Conservation (phyloP, 2,888 invertebrate genomes). For the Dione juno region DNA sequence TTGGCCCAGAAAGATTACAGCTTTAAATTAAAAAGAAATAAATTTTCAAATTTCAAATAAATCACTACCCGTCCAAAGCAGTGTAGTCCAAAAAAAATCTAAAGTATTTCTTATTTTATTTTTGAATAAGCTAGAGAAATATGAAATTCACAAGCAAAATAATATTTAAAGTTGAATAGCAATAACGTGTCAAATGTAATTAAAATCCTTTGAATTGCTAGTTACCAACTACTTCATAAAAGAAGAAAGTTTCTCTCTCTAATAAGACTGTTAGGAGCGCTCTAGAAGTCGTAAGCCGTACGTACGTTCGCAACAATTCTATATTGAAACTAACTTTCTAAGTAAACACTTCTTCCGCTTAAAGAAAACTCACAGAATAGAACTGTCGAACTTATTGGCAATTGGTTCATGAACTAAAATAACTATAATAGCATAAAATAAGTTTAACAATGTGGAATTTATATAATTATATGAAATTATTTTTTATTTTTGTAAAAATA, state of each 20-base stretch:
- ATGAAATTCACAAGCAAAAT: not conserved
- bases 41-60: not conserved
- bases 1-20: too few relatives aligned
- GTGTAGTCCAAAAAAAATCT: not conserved
- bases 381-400: constrained; percentile 24
- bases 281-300: constrained; percentile 33
- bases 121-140: not conserved
- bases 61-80: not conserved
- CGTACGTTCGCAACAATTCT: constrained; percentile 35
- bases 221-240: constrained; percentile 25
- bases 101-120: not conserved
- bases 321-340: constrained; percentile 51
- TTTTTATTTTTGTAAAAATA: too few relatives aligned
- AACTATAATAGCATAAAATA: constrained; percentile 2
- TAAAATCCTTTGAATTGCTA: constrained; percentile 30
- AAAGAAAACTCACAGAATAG: constrained; percentile 34
- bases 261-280: constrained; percentile 37
- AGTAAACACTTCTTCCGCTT: constrained; percentile 50
- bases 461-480: too few relatives aligned
- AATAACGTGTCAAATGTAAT: constrained; percentile 22
- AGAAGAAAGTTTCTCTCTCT: constrained; percentile 31
- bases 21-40: not conserved
- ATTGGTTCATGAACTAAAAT: constrained; percentile 9
- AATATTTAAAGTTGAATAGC: not conserved
- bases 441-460: not conserved